phyloP scores from a whole-genome alignment of 2,113 vertebrate genomes.

The Paraplagusia blochii region DNA sequence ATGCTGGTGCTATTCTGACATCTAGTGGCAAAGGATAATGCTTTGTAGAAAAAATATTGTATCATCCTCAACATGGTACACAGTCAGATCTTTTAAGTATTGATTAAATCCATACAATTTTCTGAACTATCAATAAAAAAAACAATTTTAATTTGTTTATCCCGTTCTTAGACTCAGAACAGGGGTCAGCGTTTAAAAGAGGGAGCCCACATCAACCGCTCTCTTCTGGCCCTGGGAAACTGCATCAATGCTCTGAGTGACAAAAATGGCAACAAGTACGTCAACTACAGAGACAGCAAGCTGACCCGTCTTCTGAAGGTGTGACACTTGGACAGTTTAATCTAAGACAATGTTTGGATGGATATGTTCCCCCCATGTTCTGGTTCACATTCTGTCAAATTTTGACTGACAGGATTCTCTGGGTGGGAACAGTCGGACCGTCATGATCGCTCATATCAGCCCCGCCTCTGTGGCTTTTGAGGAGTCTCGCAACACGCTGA shows the following conservation, averaged over 20 bases:
- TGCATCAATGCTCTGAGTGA: conserved; percentile 92
- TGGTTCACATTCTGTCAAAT: not conserved
- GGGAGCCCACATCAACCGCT: conserved; percentile 92
- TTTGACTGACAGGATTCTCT: conserved; percentile 81
- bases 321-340: not conserved
- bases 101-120: not conserved
- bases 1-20: not conserved
- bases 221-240: conserved; percentile 90
- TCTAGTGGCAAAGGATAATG: not conserved
- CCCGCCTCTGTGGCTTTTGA: conserved; percentile 88
- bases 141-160: not conserved
- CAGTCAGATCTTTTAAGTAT: not conserved
- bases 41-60: not conserved
- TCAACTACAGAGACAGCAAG: conserved; percentile 95
- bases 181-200: conserved; percentile 90
- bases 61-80: not conserved
- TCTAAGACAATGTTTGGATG: not conserved
- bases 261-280: conserved; percentile 79
- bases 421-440: conserved; percentile 87
- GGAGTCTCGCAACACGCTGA: conserved; percentile 88
- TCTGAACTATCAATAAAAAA: not conserved
- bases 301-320: conserved; percentile 92
- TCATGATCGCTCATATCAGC: conserved; percentile 95
- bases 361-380: not conserved
- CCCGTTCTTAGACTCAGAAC: conserved; percentile 82